phyloP scores from a whole-genome alignment of 2,888 invertebrate species.

The Kuschelorhynchus macadamiae region DNA sequence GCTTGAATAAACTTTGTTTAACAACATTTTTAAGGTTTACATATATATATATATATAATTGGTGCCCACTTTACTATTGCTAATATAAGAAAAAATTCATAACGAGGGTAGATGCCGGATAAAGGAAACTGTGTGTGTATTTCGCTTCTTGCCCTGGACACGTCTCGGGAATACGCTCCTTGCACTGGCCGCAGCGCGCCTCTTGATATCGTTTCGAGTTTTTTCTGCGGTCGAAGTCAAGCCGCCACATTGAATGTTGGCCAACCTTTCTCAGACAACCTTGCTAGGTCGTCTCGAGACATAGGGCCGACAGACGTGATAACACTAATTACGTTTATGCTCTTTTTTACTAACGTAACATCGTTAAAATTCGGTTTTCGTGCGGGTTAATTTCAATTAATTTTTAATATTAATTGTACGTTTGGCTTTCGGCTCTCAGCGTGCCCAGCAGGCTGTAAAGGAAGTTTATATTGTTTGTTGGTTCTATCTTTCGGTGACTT shows the following conservation, averaged over 20 bases:
- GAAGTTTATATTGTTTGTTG: no score
- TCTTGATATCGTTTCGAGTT: conserved; percentile 26
- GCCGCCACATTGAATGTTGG: conserved; percentile 16
- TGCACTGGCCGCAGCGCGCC: conserved; percentile 10
- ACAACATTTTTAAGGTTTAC: no score
- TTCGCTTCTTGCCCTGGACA: no score
- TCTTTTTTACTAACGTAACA: neutral
- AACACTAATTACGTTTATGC: conserved; percentile 11
- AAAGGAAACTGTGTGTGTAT: no score
- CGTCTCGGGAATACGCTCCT: conserved; percentile 29
- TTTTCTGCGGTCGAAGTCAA: conserved; percentile 18
- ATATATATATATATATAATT: no score
- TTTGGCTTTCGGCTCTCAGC: no score
- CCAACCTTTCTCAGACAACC: conserved; percentile 41
- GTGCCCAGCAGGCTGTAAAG: no score
- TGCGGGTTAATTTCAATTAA: neutral
- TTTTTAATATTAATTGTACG: neutral
- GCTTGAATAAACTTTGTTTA: no score
- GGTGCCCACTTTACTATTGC: no score
- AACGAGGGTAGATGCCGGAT: no score
- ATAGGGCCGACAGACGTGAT: conserved; percentile 14
- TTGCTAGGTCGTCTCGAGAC: conserved; percentile 44
- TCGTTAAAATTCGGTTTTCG: conserved; percentile 3
- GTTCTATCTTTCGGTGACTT: neutral
- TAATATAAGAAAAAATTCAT: no score